These are phyloP conservation scores for Trachelus stipa DNA, from an alignment of 2,888 invertebrate species.

Conservation along the genomic window DNA sequence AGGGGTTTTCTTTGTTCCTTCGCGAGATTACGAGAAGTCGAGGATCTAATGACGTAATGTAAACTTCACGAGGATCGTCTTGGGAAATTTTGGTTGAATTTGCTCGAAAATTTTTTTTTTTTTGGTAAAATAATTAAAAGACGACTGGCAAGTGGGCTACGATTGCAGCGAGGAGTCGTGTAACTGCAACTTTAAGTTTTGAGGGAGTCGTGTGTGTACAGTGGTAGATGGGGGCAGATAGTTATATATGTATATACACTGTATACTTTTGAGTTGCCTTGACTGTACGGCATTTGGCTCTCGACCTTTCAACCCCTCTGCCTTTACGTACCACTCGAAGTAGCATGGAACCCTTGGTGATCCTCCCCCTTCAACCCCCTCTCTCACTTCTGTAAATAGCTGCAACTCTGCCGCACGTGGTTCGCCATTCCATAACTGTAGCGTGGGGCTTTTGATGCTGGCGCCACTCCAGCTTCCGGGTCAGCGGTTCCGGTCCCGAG, in stretches of 20 bases:
- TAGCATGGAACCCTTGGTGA: neutral
- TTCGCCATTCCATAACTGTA: constrained; percentile 19
- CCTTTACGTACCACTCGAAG: neutral
- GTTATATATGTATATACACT: neutral
- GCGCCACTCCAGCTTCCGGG: constrained; percentile 33
- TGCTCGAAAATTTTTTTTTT: neutral
- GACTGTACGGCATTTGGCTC: neutral
- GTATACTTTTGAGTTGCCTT: neutral
- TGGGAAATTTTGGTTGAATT: neutral
- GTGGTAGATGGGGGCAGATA: neutral
- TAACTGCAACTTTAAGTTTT: neutral
- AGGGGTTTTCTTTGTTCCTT: neutral
- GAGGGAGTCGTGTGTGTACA: neutral
- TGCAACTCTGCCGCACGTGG: constrained; percentile 19
- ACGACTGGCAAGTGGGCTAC: neutral
- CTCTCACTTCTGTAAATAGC: constrained; percentile 33
- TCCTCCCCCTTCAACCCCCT: neutral
- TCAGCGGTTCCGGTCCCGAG: constrained; percentile 29
- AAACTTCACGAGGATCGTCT: neutral
- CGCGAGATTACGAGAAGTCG: neutral
- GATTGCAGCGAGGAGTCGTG: neutral
- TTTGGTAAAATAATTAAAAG: neutral
- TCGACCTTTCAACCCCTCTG: neutral
- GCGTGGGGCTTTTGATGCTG: constrained; percentile 23
- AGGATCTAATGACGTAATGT: neutral